Base-by-base conservation (phyloP, 30 jellyfish, hydroid and myxozoan genomes). In the Aurelia sp. region DNA sequence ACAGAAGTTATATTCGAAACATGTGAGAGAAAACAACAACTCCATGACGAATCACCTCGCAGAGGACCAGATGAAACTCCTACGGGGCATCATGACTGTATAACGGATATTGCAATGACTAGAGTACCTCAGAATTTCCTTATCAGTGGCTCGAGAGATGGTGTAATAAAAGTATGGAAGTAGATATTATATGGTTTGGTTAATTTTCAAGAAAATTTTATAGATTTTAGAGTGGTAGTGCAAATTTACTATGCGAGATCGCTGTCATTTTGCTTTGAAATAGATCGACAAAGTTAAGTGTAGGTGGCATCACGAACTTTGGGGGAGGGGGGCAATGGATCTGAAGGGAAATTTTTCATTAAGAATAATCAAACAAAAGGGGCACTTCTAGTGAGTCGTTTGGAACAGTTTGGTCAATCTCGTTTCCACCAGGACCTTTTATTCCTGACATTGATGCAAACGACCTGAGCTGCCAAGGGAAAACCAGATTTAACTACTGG, bases 31-130 rank as follows among this genome's bases (percentile, higher is more conserved):
- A 69, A 85, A 35, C 97, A 96, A 19, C 97, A 96, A 19, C 66
- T 86, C 17, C 69, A 48, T 74, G 99, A 94, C 16, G 99, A 94
- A 57, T 86, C 98, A 13, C 97, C 97, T 3, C 74, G 97, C 60
- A 76, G 90, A 66, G 94, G 96, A 74, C 88, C 96, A 20, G 99
- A 94, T 55, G 99, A 94, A 76, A 91, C 99, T 11, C 96, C 99
- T 1, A 81, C 81, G 47, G 99, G 99, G 31, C 99, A 94, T 77
- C 96, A 85, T 41, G 99, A 94, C 67, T 89, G 97, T 78, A 79
- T 94, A 2, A 86, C 97, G 4, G 99, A 89, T 61, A 84, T 94
- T 52, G 90, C 97, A 13, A 71, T 90, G 66, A 94, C 99, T 19
- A 94, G 91, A 65, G 20, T 59, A 13, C 99, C 99, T 13, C 99